These are phyloP conservation scores for Lepeophtheirus salmonis DNA, from an alignment of 1,140 invertebrate species.

Conservation along the genomic window DNA sequence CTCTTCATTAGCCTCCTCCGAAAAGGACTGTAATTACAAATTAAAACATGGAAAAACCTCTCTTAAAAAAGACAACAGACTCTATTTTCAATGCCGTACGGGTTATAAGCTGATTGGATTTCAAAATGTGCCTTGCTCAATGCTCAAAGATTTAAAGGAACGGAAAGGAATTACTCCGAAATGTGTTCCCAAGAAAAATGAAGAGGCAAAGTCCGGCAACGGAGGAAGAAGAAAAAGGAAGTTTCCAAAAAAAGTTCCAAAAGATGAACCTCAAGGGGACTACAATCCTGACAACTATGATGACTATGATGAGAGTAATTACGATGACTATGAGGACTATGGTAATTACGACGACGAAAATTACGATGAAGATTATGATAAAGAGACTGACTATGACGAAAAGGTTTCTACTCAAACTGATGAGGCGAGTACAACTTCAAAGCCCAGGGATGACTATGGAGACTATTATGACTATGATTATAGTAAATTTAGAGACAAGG, in stretches of 20 bases:
- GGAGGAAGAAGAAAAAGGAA: background rate
- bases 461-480: background rate
- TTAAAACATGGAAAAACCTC: background rate
- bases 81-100: background rate
- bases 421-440: background rate
- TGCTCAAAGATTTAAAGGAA: background rate
- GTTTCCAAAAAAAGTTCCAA: background rate
- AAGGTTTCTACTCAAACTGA: background rate
- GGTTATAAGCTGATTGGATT: background rate
- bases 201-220: too few species aligned
- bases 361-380: background rate
- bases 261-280: background rate
- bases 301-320: conserved; percentile 1
- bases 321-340: conserved; percentile 5
- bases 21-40: background rate
- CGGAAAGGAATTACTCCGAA: too few species aligned
- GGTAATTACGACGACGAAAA: conserved; percentile 2
- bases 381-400: background rate
- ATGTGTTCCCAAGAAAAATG: background rate
- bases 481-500: background rate
- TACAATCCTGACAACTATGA: background rate
- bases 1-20: too few species aligned
- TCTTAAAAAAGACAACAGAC: background rate
- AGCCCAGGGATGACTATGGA: background rate
- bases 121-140: background rate